A percentile compares a stretch with the other conserved stretches of the same genome.
These are phyloP conservation scores for Cephus nigrinus DNA, from an alignment of 2,888 invertebrate species.

Conservation along the genomic window DNA sequence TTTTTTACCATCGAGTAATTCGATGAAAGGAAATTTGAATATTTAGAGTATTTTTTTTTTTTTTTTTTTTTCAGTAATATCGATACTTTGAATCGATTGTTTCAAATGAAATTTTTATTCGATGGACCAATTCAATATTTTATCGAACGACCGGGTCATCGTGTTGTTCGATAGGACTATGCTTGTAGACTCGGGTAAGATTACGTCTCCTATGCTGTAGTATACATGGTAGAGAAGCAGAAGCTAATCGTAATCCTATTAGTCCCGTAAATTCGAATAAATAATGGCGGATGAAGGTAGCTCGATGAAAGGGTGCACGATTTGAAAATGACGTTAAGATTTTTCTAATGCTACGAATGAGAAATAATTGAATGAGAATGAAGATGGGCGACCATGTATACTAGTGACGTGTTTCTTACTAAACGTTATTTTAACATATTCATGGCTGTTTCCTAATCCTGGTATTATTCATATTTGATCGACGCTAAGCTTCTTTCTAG, in stretches of 20 bases:
- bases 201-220: background rate
- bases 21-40: background rate
- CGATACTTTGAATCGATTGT: background rate
- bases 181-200: background rate
- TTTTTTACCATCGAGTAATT: background rate
- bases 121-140: background rate
- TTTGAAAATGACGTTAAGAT: background rate
- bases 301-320: background rate
- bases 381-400: background rate
- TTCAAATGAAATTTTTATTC: background rate
- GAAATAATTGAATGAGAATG: constrained; percentile 3
- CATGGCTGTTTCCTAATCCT: constrained; percentile 14
- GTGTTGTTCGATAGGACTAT: background rate
- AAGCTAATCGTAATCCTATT: constrained; percentile 17
- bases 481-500: constrained; percentile 11
- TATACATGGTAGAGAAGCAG: background rate
- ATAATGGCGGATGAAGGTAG: constrained; percentile 11
- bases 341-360: background rate
- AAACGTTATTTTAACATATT: constrained; percentile 16
- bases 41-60: background rate
- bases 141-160: background rate
- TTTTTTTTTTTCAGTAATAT: background rate
- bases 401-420: background rate
- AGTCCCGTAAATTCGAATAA: constrained; percentile 22
- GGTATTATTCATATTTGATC: constrained; percentile 22